phyloP scores from a whole-genome alignment of 2,888 invertebrate genomes.

The Cheilosia impressa region DNA sequence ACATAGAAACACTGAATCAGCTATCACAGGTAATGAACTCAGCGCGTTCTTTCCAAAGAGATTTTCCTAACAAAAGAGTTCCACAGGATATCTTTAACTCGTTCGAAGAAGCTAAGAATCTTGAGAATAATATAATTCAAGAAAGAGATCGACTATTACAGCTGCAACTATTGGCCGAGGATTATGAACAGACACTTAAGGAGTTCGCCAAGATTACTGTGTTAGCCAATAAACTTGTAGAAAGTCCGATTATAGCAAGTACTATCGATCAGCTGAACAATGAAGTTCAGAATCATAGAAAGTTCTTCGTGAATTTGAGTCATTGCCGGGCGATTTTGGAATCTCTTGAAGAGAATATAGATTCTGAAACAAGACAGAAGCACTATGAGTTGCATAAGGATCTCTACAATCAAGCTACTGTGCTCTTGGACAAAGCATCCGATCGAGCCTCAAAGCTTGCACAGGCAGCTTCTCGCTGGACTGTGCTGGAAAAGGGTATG shows the following conservation, averaged over 20 bases:
- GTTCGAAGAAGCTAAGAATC: conserved; percentile 88
- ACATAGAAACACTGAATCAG: conserved; percentile 86
- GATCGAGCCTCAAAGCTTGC: conserved; percentile 93
- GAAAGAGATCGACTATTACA: conserved; percentile 92
- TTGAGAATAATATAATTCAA: conserved; percentile 88
- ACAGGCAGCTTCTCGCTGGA: conserved; percentile 93
- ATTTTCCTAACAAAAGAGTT: conserved; percentile 88
- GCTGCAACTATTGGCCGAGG: conserved; percentile 90
- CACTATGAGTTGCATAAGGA: conserved; percentile 90
- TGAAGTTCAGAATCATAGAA: conserved; percentile 94
- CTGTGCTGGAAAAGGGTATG: conserved; percentile 91
- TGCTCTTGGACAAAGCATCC: conserved; percentile 91
- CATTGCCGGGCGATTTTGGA: conserved; percentile 94
- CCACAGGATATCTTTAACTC: conserved; percentile 88
- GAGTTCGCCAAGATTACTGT: conserved; percentile 94
- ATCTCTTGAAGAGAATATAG: conserved; percentile 92
- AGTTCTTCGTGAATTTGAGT: conserved; percentile 94
- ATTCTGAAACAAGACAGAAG: conserved; percentile 90
- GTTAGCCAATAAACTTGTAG: conserved; percentile 91
- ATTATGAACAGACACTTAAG: conserved; percentile 94
- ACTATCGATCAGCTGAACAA: conserved; percentile 92
- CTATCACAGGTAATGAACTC: conserved; percentile 86
- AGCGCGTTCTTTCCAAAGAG: conserved; percentile 87
- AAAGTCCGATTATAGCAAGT: conserved; percentile 90
- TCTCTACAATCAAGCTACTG: conserved; percentile 90